Conservation (phyloP, 1,140 invertebrate species). For the Chelonus insularis region DNA sequence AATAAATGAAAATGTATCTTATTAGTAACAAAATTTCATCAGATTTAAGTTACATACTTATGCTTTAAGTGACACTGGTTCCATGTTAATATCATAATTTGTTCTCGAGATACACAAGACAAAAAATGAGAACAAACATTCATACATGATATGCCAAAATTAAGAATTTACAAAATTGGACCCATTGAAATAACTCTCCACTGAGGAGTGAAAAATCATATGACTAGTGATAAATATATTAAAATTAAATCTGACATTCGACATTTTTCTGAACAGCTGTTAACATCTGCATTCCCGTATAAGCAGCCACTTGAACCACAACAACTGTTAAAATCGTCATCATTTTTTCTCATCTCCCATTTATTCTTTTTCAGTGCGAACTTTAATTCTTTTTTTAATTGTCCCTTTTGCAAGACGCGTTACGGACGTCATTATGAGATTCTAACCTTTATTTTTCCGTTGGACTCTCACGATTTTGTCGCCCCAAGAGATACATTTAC, state of each 20-base stretch:
- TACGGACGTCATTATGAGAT: conserved; percentile 21
- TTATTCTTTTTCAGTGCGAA: background rate
- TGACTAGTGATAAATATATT: conserved; percentile 1
- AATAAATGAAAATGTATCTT: no score
- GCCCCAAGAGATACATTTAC: background rate
- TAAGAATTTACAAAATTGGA: no score
- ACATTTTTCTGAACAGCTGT: conserved; percentile 2
- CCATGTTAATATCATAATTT: no score
- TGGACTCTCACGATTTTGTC: conserved; percentile 32
- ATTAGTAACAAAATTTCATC: no score
- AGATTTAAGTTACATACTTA: no score
- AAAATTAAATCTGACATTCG: conserved; percentile 11
- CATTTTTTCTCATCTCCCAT: background rate
- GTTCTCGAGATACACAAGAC: no score
- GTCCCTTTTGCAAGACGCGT: conserved; percentile 1
- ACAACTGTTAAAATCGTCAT: background rate
- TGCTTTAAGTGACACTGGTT: no score
- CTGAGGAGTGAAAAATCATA: no score
- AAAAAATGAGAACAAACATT: no score
- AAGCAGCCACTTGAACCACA: background rate
- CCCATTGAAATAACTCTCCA: no score
- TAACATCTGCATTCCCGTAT: conserved; percentile 1
- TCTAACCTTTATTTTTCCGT: conserved; percentile 30
- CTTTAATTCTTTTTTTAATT: background rate
- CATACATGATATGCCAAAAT: no score